Base-by-base conservation (phyloP, 1,140 invertebrate species). In the Apolygus lucorum region DNA sequence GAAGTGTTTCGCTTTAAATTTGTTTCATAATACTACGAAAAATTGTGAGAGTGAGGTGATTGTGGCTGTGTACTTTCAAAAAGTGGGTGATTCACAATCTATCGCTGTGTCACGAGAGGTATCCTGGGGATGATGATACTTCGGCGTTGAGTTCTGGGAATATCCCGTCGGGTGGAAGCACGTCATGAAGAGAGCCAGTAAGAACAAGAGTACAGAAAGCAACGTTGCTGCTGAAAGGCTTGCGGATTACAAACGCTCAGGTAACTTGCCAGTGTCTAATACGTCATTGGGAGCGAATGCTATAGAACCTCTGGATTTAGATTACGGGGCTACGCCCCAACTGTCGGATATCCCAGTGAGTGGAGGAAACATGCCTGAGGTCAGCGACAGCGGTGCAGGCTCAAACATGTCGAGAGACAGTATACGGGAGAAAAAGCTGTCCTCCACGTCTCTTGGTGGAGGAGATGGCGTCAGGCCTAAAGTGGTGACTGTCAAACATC, bases 401-500 rank as follows among this genome's bases (percentile, higher is more conserved):
- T 69, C 63, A 69, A 29, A 66, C 17, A 22, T 49, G n/a, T 52
- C 70, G 1, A 71, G 68, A 62, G 73, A 74, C 17, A 72, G 70
- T 52, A 70, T 79, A 26, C 86, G 91, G 79, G 89, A 92, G 74
- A 93, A 93, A 79, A 94, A 93, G 77, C 79, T 88, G 67, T 91
- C 89, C 22, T 84, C 86, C 28, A 86, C 88, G 17, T 91, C 88
- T 1, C 78, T 92, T 59, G 84, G 83, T 49, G 84, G 83, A 72
- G 78, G 81, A 49, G 87, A 90, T 73, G 84, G 85, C 14, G 83
- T 87, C 27, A 83, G 86, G 71, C 90, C 89, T 27, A 96, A 96
- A 79, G 88, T 93, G 62, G 95, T 97, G 2, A 95, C 90, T 11
- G 93, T 98, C 0, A 95, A 93, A 76, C 92, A 94, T 79, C 93